phyloP scores from a whole-genome alignment of 2,888 invertebrate species.

The Mechanitis messenoides region DNA sequence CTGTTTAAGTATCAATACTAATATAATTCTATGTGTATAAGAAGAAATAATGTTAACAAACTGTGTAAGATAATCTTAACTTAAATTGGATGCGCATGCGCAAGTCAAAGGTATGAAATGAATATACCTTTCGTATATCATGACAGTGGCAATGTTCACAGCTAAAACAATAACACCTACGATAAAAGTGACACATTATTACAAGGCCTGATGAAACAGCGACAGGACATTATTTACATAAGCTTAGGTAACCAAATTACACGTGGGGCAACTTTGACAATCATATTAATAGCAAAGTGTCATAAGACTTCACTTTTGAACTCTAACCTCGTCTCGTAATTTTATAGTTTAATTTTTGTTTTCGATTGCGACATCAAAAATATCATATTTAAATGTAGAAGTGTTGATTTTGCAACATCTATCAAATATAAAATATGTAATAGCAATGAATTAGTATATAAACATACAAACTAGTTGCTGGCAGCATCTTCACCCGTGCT shows the following conservation, averaged over 20 bases:
- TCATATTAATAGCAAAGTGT: constrained; percentile 13
- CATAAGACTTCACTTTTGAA: constrained; percentile 14
- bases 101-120: not conserved
- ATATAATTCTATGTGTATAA: too few species aligned
- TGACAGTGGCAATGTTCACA: constrained; percentile 24
- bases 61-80: not conserved
- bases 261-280: constrained; percentile 10
- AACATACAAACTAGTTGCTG: too few species aligned
- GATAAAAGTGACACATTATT: constrained; percentile 31
- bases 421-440: too few species aligned
- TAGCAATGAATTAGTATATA: too few species aligned
- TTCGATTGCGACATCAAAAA: constrained; percentile 4
- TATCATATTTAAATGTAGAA: too few species aligned
- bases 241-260: constrained; percentile 26
- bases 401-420: too few species aligned
- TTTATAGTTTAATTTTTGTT: not conserved
- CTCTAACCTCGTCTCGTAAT: constrained; percentile 9
- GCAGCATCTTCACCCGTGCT: too few species aligned
- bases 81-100: constrained; percentile 3
- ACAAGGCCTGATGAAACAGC: constrained; percentile 23
- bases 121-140: constrained; percentile 15
- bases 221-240: constrained; percentile 29
- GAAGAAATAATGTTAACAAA: too few species aligned
- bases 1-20: too few species aligned
- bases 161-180: constrained; percentile 34